Evolutionary conservation across 2,888 invertebrate genomes (phyloP), one percentile per base, ranked within the genome.

Genomic region (Eilema depressum): DNA sequence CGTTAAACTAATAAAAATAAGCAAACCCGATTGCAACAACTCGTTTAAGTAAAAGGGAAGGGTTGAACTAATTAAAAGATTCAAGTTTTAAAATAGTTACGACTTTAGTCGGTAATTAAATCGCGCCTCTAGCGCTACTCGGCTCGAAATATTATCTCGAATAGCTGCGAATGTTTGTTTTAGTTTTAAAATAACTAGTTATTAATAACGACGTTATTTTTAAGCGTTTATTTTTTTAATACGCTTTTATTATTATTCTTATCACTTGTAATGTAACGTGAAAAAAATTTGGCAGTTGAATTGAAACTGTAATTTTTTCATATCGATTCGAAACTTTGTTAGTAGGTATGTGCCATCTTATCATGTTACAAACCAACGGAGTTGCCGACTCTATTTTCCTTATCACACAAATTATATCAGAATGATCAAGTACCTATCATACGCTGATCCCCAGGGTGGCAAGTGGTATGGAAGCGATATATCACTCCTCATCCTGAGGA

Each of bases 51-150:
- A 71, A 71, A 64, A 67, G 66, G 69, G 25, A 63, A 68, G 69
- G 71, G 75, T 73, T 75, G 66, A 70, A 79, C 79, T 81, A 81
- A 80, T 81, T 81, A 81, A 79, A 81, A 81, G 74, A 81, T 81
- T 79, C 73, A 76, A 81, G 69, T 81, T 81, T 81, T 76, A 76
- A 81, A 81, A 81, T 81, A 81, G 81, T 81, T 76, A 74, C 74
- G 28, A 71, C 72, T 60, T 30, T 47, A 77, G 30, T 33, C 26
- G 73, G 70, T 73, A 81, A 81, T 79, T 81, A 79, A 81, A 79
- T 79, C 75, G 75, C 73, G 77, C 79, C 75, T 75, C 63, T 64
- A 77, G 75, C 71, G 28, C 61, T 65, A 76, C 72, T 80, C 69
- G 74, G 81, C 72, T 75, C 66, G 70, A 80, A 79, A 81, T 81